phyloP scores from a whole-genome alignment of 2,797 vertebrate species.

The Periparus ater region DNA sequence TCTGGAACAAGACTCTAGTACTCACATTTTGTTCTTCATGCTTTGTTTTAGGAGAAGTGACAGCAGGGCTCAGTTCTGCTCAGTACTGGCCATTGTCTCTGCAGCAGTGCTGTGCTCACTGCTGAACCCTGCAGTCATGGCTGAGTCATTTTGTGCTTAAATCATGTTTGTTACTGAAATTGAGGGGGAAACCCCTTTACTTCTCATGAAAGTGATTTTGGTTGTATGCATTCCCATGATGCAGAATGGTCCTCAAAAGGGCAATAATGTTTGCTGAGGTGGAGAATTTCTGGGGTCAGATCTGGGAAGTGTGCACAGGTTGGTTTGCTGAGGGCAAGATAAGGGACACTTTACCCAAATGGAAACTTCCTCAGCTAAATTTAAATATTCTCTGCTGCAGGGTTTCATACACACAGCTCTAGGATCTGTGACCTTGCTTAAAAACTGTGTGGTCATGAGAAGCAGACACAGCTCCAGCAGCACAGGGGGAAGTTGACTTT shows the following conservation, averaged over 20 bases:
- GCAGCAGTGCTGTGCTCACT: neutral
- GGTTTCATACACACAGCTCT: neutral
- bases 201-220: neutral
- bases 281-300: neutral
- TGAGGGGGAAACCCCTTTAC: neutral
- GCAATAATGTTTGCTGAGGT: neutral
- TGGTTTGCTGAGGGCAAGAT: neutral
- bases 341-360: neutral
- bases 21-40: fast-evolving
- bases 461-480: neutral
- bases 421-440: neutral
- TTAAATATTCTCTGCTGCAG: neutral
- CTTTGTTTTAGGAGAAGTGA: neutral
- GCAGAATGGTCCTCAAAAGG: neutral
- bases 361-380: neutral
- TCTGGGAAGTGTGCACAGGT: neutral
- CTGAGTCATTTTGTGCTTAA: conserved; percentile 31
- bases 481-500: neutral
- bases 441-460: neutral
- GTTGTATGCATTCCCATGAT: neutral
- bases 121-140: neutral
- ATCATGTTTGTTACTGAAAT: neutral
- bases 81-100: fast-evolving
- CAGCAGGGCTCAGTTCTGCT: neutral
- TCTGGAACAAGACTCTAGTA: neutral